Base-by-base conservation (phyloP, 1,140 invertebrate genomes). In the Subanguina moxae region DNA sequence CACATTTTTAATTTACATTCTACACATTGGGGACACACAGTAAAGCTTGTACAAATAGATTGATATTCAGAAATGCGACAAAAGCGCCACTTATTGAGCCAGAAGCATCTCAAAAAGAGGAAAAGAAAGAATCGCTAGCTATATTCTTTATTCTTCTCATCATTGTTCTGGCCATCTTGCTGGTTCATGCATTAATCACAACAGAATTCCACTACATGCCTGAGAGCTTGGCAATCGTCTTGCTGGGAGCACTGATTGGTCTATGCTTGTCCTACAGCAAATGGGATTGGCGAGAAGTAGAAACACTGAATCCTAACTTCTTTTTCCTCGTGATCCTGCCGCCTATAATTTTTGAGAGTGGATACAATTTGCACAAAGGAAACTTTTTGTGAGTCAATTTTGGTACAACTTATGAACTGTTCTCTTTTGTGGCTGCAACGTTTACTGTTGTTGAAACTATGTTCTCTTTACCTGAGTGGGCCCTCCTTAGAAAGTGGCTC, bases 251-350 rank as follows among this genome's bases (percentile, higher is more conserved):
- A 17, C 38, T 73, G 15, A 80, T 82, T 57, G 80, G 77, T 43
- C 66, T 75, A 38, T 67, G 68, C 38, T 43, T 80, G 15, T 72
- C 73, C 32, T 64, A 83, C 19, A 69, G 70, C 32, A 67, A 66
- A 45, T 80, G 76, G 76, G 72, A 81, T 63, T 78, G 78, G 78
- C 23, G 67, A 19, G 77, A 77, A 59, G 77, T 76, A 17, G 76
- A 77, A 56, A 32, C 67, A 48, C 71, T 77, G 45, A 78, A 78
- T 59, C 93, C 94, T 45, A 93, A 97, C 85, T 90, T 97, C 81
- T 98, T 97, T 84, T 97, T 98, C 83, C 96, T 97, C 83, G 93
- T 97, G 45, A 90, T 97, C 78, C 84, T 98, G 65, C 94, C 94
- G 58, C 93, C 94, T 11, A 97, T 98, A 67, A 97, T 98, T 76